These are phyloP conservation scores for Leptodactylus fallax DNA, from an alignment of 2,797 vertebrate species.

Conservation along the genomic window DNA sequence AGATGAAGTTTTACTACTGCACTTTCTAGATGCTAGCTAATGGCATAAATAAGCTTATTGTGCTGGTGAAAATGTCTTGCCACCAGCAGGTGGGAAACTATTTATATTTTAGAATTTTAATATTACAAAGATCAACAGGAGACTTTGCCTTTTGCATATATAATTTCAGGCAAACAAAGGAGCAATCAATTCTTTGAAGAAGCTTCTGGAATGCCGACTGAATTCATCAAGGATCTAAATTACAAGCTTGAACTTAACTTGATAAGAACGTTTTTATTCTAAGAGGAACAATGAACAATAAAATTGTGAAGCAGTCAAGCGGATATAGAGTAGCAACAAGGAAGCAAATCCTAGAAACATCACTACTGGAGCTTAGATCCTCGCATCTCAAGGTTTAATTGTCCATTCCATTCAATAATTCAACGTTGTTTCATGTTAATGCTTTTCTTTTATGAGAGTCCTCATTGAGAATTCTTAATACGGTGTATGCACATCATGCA, in stretches of 20 bases:
- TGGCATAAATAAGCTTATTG: slow-evolving; percentile 33
- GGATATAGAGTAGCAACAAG: slow-evolving; percentile 17
- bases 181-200: slow-evolving; percentile 61
- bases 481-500: neutral
- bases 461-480: neutral
- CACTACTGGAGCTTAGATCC: neutral
- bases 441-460: neutral
- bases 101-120: slow-evolving; percentile 69
- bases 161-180: slow-evolving; percentile 58
- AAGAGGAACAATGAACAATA: slow-evolving; percentile 39
- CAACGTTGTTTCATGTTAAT: neutral
- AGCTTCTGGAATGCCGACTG: slow-evolving; percentile 26
- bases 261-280: slow-evolving; percentile 44
- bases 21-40: slow-evolving; percentile 32
- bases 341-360: slow-evolving; percentile 15
- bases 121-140: slow-evolving; percentile 68
- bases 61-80: slow-evolving; percentile 30
- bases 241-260: slow-evolving; percentile 38
- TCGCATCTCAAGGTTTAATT: neutral
- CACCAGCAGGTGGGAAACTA: slow-evolving; percentile 65
- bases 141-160: slow-evolving; percentile 51
- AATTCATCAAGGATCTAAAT: slow-evolving; percentile 55
- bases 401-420: neutral
- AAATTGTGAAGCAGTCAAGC: slow-evolving; percentile 41
- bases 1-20: neutral